Percentiles rank a stretch among this genome's conserved stretches.
phyloP scores from a whole-genome alignment of 2,888 invertebrate genomes.

The Leucozona laternaria region DNA sequence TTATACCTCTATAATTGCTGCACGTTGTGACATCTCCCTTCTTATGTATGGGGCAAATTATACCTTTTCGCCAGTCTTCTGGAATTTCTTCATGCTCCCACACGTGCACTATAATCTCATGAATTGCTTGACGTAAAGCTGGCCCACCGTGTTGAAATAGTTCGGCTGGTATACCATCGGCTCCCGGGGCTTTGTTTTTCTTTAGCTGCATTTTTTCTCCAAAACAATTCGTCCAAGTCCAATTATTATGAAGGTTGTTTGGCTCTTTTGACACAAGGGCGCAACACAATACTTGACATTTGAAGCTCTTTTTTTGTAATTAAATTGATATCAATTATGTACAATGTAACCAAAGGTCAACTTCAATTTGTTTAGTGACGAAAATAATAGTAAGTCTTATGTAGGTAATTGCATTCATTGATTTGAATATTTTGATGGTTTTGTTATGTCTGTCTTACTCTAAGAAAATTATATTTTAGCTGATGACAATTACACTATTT shows the following conservation, averaged over 20 bases:
- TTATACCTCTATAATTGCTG: too few relatives aligned
- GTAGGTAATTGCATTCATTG: conserved; percentile 1
- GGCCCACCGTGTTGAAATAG: too few relatives aligned
- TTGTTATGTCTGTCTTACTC: neutral
- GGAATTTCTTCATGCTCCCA: too few relatives aligned
- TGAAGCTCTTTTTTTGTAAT: conserved; percentile 14
- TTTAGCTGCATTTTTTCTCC: neutral
- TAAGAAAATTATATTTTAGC: neutral
- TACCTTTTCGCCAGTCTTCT: too few relatives aligned
- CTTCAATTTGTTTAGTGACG: conserved; percentile 30
- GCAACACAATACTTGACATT: conserved; percentile 12
- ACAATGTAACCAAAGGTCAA: neutral
- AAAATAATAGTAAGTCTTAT: neutral
- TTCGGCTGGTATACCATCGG: too few relatives aligned
- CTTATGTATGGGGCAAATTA: too few relatives aligned
- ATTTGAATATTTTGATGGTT: neutral
- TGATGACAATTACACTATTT: too few relatives aligned
- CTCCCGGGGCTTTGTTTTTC: too few relatives aligned
- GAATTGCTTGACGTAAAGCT: too few relatives aligned
- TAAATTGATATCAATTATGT: conserved; percentile 32
- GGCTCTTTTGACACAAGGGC: neutral
- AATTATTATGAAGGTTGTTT: neutral
- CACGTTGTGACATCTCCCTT: too few relatives aligned
- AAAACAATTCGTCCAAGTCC: neutral
- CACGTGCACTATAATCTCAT: too few relatives aligned